Evolutionary conservation across 2,113 vertebrate genomes (phyloP).

Genomic region (Pteronura brasiliensis): DNA sequence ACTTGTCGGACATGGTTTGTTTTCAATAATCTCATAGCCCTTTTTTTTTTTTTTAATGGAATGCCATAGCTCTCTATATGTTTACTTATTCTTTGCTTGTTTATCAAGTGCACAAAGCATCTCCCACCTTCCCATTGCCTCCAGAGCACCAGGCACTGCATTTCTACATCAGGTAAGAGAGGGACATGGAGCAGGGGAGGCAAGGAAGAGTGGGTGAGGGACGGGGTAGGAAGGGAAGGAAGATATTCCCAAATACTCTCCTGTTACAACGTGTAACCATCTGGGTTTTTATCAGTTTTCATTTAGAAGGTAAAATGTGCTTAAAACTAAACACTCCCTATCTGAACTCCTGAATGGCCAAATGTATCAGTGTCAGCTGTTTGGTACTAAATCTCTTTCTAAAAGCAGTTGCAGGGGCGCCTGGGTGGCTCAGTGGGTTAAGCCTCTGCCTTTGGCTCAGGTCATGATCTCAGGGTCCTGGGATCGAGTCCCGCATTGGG

Average conservation of each 20-base stretch:
- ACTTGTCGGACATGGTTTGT: slow-evolving; percentile 24
- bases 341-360: not conserved
- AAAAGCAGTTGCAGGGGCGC: not conserved
- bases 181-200: not conserved
- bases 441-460: not conserved
- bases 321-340: not conserved
- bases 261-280: not conserved
- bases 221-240: not conserved
- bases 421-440: not conserved
- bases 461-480: not conserved
- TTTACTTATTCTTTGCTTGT: not conserved
- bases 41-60: not conserved
- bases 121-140: not conserved
- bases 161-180: not conserved
- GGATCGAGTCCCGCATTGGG: too few relatives aligned
- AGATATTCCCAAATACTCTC: not conserved
- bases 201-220: not conserved
- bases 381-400: slow-evolving; percentile 11
- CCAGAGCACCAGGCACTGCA: not conserved
- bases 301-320: not conserved
- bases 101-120: not conserved
- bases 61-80: not conserved
- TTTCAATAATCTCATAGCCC: slow-evolving; percentile 17
- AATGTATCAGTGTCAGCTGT: not conserved
- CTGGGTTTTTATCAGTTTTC: not conserved